Evolutionary conservation across 1,140 invertebrate genomes (phyloP).

Genomic region (Nasonia giraulti): DNA sequence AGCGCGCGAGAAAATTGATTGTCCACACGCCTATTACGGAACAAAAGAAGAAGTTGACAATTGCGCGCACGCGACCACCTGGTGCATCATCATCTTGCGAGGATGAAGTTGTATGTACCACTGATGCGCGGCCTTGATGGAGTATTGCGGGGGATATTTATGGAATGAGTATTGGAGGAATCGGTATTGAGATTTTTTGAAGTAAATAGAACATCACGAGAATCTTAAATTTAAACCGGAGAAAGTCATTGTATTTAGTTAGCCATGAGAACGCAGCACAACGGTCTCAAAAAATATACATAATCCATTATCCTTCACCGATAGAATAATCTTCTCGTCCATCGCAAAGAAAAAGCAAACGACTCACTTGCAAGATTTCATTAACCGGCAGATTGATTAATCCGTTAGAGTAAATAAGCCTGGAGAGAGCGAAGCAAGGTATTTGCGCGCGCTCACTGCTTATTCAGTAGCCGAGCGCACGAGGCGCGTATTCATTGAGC

Average conservation of each 20-base stretch:
- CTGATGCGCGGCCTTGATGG: conserved; percentile 13
- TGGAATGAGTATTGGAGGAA: not conserved
- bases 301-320: not conserved
- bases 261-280: too few species aligned
- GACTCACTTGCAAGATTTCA: not conserved
- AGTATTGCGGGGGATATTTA: conserved; percentile 9
- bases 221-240: too few species aligned
- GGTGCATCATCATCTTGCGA: conserved; percentile 4
- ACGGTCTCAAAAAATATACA: too few species aligned
- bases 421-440: too few species aligned
- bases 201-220: too few species aligned
- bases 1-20: conserved; percentile 44
- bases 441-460: too few species aligned
- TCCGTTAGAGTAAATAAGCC: not conserved
- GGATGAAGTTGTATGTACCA: conserved; percentile 34
- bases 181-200: too few species aligned
- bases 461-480: too few species aligned
- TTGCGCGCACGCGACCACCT: conserved; percentile 8
- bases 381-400: conserved; percentile 21
- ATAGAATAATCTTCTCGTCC: not conserved
- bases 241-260: too few species aligned
- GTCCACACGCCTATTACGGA: conserved; percentile 10
- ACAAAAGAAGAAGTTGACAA: not conserved
- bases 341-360: not conserved
- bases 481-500: not conserved